A percentile compares a stretch with the other conserved stretches of the same genome.
These are phyloP conservation scores for Hozukius guyotensis DNA, from an alignment of 2,797 vertebrate genomes.

Conservation along the genomic window DNA sequence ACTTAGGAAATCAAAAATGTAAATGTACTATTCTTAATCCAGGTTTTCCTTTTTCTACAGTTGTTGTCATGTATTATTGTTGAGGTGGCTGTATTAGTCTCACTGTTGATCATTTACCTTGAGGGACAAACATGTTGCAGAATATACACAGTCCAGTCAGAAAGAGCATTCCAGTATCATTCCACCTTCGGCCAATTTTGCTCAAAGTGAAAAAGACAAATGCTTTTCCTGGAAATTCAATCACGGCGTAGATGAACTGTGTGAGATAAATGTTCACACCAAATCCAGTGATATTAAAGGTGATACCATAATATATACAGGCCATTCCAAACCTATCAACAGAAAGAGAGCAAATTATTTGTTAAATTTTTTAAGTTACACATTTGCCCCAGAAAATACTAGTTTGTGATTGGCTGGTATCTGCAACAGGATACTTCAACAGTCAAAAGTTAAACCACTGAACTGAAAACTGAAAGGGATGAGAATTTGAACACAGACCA, in stretches of 20 bases:
- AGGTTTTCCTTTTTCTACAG: too few species aligned
- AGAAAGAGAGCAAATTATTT: neutral
- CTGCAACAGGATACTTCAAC: neutral
- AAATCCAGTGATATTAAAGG: conserved; percentile 84
- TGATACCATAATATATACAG: conserved; percentile 88
- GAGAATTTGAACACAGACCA: neutral
- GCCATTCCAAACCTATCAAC: conserved; percentile 86
- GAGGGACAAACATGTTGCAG: conserved; percentile 70
- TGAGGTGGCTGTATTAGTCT: too few species aligned
- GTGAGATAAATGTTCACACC: conserved; percentile 86
- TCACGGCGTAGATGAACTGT: conserved; percentile 86
- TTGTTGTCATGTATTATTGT: too few species aligned
- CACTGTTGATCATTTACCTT: conserved; percentile 49
- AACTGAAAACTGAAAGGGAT: neutral
- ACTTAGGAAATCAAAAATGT: too few species aligned
- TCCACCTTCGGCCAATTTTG: conserved; percentile 79
- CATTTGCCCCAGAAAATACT: neutral
- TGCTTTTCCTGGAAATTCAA: conserved; percentile 87
- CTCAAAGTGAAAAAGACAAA: conserved; percentile 76
- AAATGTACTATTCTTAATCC: too few species aligned
- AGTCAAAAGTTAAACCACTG: neutral
- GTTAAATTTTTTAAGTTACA: neutral
- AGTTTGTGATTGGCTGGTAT: neutral
- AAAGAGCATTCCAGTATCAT: conserved; percentile 71
- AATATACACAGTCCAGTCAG: conserved; percentile 73